Base-by-base conservation (phyloP, 1,140 invertebrate species). In the Microvelia longipes region DNA sequence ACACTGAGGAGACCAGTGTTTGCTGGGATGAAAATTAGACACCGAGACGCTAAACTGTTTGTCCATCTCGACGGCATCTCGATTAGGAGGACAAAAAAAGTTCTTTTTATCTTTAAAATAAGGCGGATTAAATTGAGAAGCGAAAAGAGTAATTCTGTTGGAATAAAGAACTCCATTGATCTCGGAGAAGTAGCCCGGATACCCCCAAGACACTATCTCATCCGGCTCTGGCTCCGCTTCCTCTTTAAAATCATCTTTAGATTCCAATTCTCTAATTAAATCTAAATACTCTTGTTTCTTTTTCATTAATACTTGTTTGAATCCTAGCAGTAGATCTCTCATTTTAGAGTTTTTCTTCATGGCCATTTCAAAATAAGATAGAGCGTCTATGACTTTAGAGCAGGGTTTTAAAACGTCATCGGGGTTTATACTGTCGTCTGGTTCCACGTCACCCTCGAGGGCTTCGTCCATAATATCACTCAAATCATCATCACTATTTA, bases 41-140 rank as follows among this genome's bases (percentile, higher is more conserved):
- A 26, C 24, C 2, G 15, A 64, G 2, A 64, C 15, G 24, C 11
- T 25, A 24, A 5, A 13, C 24, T 64, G 2, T 26, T 24, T 24
- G 11, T 15, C 62, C 62, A 5, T 13, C 35, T 64, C 15, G 2
- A 64, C 2, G 62, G 62, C 24, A 24, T 64, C 25, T 2, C 2
- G 25, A 26, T 64, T 24, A 2, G 2, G 25, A 26, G 62, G 62
- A 25, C 62, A 64, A 25, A 2, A 24, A 24, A 24, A 64, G 2
- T 64, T 64, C 2, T 64, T 5, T 25, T 64, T 64, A 25, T 64
- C 62, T 64, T 64, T 64, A 25, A 64, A 64, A 24, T 64, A 64
- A 15, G 62, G 62, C 15, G 15, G 25, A 24, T 14, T 11, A 25
- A 64, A 64, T 24, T 24, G 62, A 25, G 5, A 13, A 25, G 2